A percentile compares a stretch with the other conserved stretches of the same genome.
These are phyloP conservation scores for Diaphora mendica DNA, from an alignment of 2,888 invertebrate species.

Conservation along the genomic window DNA sequence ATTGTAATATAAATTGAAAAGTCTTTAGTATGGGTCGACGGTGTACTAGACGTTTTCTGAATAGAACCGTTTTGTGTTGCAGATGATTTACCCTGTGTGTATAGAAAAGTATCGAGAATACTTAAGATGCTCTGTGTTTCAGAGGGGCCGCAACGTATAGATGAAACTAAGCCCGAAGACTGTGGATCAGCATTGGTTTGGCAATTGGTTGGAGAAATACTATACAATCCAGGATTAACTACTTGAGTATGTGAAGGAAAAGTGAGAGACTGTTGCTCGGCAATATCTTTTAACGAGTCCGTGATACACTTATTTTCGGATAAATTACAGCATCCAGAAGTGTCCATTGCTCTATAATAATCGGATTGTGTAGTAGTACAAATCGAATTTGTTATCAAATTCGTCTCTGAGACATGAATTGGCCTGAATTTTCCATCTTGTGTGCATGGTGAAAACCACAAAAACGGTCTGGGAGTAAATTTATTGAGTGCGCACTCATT, in stretches of 20 bases:
- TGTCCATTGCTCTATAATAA: background rate
- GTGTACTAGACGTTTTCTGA: background rate
- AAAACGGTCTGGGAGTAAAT: background rate
- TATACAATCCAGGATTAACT: background rate
- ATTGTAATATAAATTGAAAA: slow-evolving; percentile 11
- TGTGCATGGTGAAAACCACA: too few species aligned
- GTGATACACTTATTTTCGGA: background rate
- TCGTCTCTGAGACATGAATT: background rate
- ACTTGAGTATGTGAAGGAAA: background rate
- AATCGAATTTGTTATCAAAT: background rate
- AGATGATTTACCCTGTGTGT: background rate
- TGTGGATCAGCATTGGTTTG: background rate
- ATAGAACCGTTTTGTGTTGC: background rate
- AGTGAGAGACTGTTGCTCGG: background rate
- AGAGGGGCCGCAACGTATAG: background rate
- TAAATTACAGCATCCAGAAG: background rate
- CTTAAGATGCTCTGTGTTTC: background rate
- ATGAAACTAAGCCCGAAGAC: background rate
- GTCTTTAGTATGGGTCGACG: background rate
- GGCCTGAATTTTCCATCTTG: too few species aligned
- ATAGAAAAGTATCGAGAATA: background rate
- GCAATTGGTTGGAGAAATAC: background rate
- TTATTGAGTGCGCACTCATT: background rate
- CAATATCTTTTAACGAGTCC: background rate
- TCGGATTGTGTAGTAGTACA: background rate